These are phyloP conservation scores for Heliconius melpomene DNA, from an alignment of 1,140 invertebrate genomes.

Conservation along the genomic window DNA sequence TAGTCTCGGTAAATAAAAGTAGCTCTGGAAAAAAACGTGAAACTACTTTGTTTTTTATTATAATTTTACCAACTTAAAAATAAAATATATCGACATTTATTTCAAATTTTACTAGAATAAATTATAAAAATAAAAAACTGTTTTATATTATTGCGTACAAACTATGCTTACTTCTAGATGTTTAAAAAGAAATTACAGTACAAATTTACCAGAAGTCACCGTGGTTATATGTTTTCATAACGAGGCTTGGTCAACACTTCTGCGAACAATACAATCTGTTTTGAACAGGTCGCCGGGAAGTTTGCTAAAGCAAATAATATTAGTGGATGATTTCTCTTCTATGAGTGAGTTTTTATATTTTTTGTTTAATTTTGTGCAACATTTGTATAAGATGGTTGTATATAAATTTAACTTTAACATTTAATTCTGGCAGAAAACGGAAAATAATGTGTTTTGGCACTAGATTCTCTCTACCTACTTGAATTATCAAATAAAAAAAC, in stretches of 20 bases:
- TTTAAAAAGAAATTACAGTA: constrained; percentile 45
- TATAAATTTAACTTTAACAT: neutral
- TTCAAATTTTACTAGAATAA: too few relatives aligned
- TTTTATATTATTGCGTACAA: neutral
- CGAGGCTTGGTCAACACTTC: constrained; percentile 90
- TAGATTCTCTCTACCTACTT: too few relatives aligned
- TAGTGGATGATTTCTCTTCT: constrained; percentile 92
- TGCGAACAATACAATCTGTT: constrained; percentile 88
- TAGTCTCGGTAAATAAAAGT: too few relatives aligned
- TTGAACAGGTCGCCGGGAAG: constrained; percentile 87
- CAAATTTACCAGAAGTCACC: constrained; percentile 81
- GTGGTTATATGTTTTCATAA: constrained; percentile 92
- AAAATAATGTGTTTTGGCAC: too few relatives aligned
- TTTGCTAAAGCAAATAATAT: constrained; percentile 89
- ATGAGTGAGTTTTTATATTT: constrained; percentile 80
- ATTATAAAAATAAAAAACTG: too few relatives aligned
- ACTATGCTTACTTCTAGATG: constrained; percentile 47
- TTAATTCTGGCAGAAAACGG: too few relatives aligned
- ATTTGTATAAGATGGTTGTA: neutral
- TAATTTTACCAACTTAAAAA: too few relatives aligned
- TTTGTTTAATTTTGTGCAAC: too few relatives aligned
- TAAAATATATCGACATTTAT: too few relatives aligned
- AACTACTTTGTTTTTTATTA: too few relatives aligned
- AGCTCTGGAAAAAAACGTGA: too few relatives aligned
- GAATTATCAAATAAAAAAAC: too few relatives aligned